phyloP scores from a whole-genome alignment of 2,888 invertebrate genomes.

The Cephonodes hylas region DNA sequence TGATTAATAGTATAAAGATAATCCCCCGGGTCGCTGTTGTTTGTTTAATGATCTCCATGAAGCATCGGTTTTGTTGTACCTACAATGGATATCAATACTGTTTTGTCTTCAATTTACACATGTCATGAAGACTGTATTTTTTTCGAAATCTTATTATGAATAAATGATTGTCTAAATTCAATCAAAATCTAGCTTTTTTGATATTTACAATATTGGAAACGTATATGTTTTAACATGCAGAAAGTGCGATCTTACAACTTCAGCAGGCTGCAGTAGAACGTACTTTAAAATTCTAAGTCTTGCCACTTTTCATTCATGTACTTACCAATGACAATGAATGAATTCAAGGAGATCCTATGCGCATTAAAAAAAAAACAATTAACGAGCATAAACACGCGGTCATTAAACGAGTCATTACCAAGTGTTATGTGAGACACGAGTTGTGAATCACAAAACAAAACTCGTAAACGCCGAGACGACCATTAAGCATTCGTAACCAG shows the following conservation, averaged over 20 bases:
- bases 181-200: no score
- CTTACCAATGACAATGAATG: neutral
- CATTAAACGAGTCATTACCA: slow-evolving; percentile 51
- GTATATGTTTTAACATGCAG: no score
- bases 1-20: slow-evolving; percentile 64
- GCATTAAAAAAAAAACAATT: slow-evolving; percentile 13
- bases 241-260: no score
- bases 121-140: no score
- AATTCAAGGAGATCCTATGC: neutral
- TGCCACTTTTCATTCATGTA: neutral
- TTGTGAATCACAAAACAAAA: slow-evolving; percentile 43
- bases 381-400: slow-evolving; percentile 36
- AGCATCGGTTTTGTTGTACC: slow-evolving; percentile 20
- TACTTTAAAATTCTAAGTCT: no score
- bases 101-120: no score
- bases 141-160: no score
- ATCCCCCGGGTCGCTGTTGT: slow-evolving; percentile 48
- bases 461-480: slow-evolving; percentile 44
- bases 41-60: slow-evolving; percentile 32
- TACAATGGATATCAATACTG: neutral
- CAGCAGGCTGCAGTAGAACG: no score
- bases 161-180: no score
- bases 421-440: slow-evolving; percentile 36
- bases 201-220: no score
- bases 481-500: slow-evolving; percentile 51